Percentiles rank a stretch among this genome's conserved stretches.
These are phyloP conservation scores for Oscheius sp. DNA, from an alignment of 2,888 invertebrate species.

Conservation along the genomic window DNA sequence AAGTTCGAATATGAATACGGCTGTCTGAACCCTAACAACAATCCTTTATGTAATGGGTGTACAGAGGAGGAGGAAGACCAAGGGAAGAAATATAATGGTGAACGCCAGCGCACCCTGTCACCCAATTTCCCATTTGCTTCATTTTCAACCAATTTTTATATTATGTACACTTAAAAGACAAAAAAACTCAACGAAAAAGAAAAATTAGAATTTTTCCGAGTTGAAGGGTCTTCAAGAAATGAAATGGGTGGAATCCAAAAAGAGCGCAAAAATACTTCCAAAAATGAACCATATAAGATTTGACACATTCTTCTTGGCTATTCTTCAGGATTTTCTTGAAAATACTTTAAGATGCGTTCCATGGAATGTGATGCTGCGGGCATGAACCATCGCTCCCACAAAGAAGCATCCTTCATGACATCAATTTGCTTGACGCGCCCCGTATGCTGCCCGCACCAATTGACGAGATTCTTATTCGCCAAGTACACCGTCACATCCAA, in stretches of 20 bases:
- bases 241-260: not conserved
- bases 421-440: conserved; percentile 1
- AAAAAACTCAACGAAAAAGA: conserved; percentile 1
- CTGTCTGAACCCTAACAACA: too few species aligned
- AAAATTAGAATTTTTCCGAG: not conserved
- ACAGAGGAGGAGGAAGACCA: too few species aligned
- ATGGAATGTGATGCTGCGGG: conserved; percentile 3
- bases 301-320: conserved; percentile 5
- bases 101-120: conserved; percentile 2
- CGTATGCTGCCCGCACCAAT: conserved; percentile 1
- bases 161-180: not conserved
- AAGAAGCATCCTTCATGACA: conserved; percentile 5
- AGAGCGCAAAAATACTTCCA: not conserved
- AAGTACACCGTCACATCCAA: conserved; percentile 1
- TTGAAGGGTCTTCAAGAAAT: not conserved
- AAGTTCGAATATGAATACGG: too few species aligned
- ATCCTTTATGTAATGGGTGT: too few species aligned
- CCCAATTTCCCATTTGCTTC: not conserved
- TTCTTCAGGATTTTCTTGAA: not conserved
- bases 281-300: not conserved
- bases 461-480: conserved; percentile 5
- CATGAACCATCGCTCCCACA: not conserved
- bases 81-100: not conserved
- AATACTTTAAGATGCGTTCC: not conserved
- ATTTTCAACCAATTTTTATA: conserved; percentile 5